Conservation (phyloP, 2,113 vertebrate species). For the Coturnix japonica region DNA sequence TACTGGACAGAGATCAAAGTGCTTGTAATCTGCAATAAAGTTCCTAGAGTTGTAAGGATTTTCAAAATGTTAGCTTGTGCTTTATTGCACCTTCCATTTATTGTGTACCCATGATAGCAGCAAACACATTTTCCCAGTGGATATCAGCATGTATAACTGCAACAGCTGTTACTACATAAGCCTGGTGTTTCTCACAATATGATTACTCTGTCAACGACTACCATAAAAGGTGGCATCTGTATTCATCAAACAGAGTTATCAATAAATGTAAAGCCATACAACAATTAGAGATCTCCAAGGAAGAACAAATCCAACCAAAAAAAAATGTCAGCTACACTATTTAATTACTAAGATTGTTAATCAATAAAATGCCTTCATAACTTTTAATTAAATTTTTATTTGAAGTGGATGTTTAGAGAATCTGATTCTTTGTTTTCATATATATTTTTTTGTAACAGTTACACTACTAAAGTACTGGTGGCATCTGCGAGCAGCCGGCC, state of each 20-base stretch:
- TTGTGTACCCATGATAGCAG: constrained; percentile 87
- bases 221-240: constrained; percentile 92
- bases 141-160: constrained; percentile 85
- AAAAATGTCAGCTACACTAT: constrained; percentile 81
- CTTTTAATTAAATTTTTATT: constrained; percentile 94
- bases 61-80: constrained; percentile 86
- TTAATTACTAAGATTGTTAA: constrained; percentile 93
- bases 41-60: constrained; percentile 89
- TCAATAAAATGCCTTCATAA: constrained; percentile 92
- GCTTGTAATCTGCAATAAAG: constrained; percentile 95
- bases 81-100: constrained; percentile 88
- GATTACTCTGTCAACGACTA: constrained; percentile 95
- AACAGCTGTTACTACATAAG: constrained; percentile 96
- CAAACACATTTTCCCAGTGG: constrained; percentile 91
- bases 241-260: constrained; percentile 96
- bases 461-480: constrained; percentile 77
- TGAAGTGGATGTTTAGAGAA: constrained; percentile 83
- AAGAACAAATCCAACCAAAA: constrained; percentile 83
- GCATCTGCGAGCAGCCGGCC: constrained; percentile 86
- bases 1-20: constrained; percentile 95
- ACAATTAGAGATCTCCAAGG: constrained; percentile 93
- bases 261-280: constrained; percentile 88
- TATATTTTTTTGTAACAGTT: constrained; percentile 83
- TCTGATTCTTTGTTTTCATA: constrained; percentile 80
- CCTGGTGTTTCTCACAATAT: constrained; percentile 93